A percentile compares a stretch with the other conserved stretches of the same genome.
phyloP scores from a whole-genome alignment of 2,797 vertebrate genomes.

The Babyrousa celebensis region DNA sequence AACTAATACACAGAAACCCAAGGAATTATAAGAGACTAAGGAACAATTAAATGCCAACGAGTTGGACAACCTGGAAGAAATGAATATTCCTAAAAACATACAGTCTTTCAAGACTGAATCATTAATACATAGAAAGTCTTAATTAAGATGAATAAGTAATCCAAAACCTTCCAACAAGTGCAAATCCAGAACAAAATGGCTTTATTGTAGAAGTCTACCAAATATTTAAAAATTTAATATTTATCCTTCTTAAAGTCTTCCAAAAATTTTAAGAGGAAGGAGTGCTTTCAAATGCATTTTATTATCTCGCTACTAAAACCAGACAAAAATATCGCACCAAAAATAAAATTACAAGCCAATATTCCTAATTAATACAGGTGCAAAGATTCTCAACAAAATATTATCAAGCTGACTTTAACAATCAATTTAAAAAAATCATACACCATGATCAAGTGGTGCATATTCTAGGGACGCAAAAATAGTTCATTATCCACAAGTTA shows the following conservation, averaged over 20 bases:
- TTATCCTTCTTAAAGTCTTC: neutral
- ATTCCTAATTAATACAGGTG: neutral
- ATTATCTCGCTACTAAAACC: neutral
- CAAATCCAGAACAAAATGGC: neutral
- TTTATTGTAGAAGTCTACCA: neutral
- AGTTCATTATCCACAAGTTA: neutral
- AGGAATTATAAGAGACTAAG: neutral
- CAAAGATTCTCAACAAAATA: neutral
- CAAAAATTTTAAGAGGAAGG: neutral
- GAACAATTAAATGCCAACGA: neutral
- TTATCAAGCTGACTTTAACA: neutral
- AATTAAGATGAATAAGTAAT: neutral
- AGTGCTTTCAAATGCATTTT: neutral
- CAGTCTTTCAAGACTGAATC: neutral
- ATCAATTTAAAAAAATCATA: neutral
- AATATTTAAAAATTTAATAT: neutral
- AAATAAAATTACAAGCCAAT: neutral
- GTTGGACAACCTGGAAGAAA: neutral
- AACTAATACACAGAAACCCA: neutral
- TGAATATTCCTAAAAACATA: neutral
- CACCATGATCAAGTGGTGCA: neutral
- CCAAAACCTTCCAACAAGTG: neutral
- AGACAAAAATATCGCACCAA: neutral
- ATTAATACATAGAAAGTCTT: neutral
- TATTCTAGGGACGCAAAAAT: neutral